These are phyloP conservation scores for Cheirogaleus medius DNA, from an alignment of 2,113 vertebrate species.

Conservation along the genomic window DNA sequence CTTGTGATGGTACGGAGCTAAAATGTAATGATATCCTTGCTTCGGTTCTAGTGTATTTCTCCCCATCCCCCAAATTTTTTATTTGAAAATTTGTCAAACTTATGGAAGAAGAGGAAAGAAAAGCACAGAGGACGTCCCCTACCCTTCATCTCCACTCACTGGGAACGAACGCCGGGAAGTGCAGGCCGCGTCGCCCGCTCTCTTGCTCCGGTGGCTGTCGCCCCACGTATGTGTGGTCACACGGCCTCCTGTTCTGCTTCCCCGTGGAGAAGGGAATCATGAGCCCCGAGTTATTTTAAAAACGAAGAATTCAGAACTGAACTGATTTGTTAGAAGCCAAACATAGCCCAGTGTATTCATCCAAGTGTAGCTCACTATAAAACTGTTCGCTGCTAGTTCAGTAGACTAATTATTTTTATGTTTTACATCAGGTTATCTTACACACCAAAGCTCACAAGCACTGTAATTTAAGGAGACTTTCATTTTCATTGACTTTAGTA, in stretches of 20 bases:
- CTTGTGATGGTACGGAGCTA: fast-evolving
- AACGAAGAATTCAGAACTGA: not conserved
- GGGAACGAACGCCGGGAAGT: fast-evolving
- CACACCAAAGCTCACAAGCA: not conserved
- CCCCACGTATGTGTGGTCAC: fast-evolving
- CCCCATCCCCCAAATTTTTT: not conserved
- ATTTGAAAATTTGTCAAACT: not conserved
- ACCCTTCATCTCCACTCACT: not conserved
- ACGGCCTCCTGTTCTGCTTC: not conserved
- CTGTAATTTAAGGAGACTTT: not conserved
- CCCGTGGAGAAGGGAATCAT: not conserved
- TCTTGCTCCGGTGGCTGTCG: fast-evolving
- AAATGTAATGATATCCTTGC: not conserved
- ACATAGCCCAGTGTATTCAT: not conserved
- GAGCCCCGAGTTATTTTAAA: not conserved
- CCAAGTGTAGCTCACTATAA: not conserved
- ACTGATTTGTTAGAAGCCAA: not conserved
- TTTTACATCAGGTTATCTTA: not conserved
- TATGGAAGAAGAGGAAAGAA: not conserved
- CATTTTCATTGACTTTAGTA: not conserved
- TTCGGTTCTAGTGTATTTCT: not conserved
- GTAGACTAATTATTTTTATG: not conserved
- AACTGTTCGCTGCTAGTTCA: not conserved
- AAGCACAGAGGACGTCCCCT: fast-evolving
- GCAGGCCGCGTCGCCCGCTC: not conserved